phyloP scores from a whole-genome alignment of 2,888 invertebrate species.

The Timandra comae region DNA sequence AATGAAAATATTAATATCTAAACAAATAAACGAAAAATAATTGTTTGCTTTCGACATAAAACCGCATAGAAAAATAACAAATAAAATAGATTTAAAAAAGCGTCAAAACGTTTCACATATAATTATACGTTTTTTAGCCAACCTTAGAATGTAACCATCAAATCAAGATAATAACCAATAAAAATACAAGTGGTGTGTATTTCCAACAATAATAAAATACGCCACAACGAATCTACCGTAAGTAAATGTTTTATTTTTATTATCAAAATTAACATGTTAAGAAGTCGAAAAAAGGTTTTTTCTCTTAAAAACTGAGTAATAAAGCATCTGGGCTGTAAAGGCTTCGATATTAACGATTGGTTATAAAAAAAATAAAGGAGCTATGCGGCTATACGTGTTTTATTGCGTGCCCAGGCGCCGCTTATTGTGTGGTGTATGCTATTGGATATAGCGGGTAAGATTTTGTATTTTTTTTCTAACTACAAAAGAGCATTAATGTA shows the following conservation, averaged over 20 bases:
- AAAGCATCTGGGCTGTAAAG: constrained; percentile 63
- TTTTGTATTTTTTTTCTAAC: background rate
- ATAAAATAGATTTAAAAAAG: background rate
- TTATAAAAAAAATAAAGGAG: constrained; percentile 66
- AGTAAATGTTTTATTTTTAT: constrained; percentile 52
- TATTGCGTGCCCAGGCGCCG: constrained; percentile 63
- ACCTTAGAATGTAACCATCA: no score
- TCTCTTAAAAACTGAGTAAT: constrained; percentile 46
- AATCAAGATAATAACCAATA: constrained; percentile 8
- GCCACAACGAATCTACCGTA: constrained; percentile 19
- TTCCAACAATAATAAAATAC: constrained; percentile 9
- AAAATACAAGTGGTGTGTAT: constrained; percentile 6
- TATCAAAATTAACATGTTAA: constrained; percentile 67
- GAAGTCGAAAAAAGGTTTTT: constrained; percentile 47
- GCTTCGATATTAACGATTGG: constrained; percentile 68
- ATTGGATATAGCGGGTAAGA: constrained; percentile 6
- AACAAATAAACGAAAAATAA: no score
- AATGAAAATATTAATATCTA: no score
- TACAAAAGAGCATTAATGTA: no score
- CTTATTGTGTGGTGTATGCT: constrained; percentile 19
- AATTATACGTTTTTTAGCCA: no score
- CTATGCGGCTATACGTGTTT: constrained; percentile 52
- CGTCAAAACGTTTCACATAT: no score
- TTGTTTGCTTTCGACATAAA: no score
- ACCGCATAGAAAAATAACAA: background rate